Evolutionary conservation across 2,797 vertebrate species (phyloP).

Genomic region (Gymnoscopelus braueri): DNA sequence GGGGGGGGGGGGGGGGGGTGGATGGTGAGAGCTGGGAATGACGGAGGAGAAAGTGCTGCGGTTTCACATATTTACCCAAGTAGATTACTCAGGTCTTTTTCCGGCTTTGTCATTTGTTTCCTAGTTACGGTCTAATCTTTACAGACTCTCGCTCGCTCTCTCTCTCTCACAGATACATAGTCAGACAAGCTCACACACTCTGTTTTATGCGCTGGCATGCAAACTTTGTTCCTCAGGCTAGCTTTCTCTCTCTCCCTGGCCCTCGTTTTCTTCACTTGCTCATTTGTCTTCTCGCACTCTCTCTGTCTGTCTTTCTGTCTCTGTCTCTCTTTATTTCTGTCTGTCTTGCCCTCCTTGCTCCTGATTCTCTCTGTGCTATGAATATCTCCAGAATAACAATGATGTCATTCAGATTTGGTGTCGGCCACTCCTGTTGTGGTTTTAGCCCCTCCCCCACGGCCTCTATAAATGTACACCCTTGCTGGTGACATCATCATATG

Average conservation of each 20-base stretch:
- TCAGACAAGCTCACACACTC: slow-evolving; percentile 15
- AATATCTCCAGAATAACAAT: slow-evolving; percentile 64
- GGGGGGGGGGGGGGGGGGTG: not conserved
- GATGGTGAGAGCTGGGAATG: slow-evolving; percentile 4
- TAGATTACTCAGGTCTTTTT: slow-evolving; percentile 59
- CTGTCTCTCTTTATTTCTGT: not conserved
- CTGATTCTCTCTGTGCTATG: slow-evolving; percentile 44
- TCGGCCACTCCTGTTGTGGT: slow-evolving; percentile 39
- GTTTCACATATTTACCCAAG: slow-evolving; percentile 65
- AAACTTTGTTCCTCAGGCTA: slow-evolving; percentile 45
- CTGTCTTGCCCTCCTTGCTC: not conserved
- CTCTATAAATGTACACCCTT: slow-evolving; percentile 53
- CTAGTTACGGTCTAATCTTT: slow-evolving; percentile 57
- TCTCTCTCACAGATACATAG: slow-evolving; percentile 12
- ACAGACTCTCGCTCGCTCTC: not conserved
- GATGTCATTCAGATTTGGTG: slow-evolving; percentile 58
- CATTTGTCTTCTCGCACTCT: not conserved
- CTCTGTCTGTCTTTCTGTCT: slow-evolving; percentile 3
- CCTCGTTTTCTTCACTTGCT: not conserved
- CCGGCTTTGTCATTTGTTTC: slow-evolving; percentile 51
- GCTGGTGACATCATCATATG: slow-evolving; percentile 46
- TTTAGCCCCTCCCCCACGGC: slow-evolving; percentile 38
- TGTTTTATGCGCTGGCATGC: slow-evolving; percentile 22
- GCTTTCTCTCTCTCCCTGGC: slow-evolving; percentile 23
- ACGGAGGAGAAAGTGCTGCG: slow-evolving; percentile 44